Percentiles rank a stretch among this genome's conserved stretches.
These are phyloP conservation scores for Propithecus deckenii DNA, from an alignment of 2,797 vertebrate genomes.

Conservation along the genomic window DNA sequence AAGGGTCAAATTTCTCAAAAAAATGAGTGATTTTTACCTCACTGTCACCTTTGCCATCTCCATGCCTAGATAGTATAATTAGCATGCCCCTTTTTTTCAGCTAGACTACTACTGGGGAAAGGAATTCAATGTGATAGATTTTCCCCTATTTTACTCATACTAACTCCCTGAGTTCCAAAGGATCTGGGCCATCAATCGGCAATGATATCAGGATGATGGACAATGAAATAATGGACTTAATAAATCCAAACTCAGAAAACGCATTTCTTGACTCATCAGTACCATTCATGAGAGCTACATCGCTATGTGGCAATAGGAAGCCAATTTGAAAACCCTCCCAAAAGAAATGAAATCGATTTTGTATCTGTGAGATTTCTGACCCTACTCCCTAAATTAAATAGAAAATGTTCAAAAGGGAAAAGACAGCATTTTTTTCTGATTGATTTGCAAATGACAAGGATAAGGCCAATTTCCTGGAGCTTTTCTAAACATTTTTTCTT, in stretches of 20 bases:
- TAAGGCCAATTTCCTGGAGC: not conserved
- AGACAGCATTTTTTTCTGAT: not conserved
- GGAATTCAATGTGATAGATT: not conserved
- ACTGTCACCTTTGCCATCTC: not conserved
- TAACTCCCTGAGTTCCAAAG: not conserved
- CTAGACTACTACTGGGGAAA: not conserved
- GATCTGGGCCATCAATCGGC: not conserved
- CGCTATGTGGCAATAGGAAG: not conserved
- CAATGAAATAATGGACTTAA: not conserved
- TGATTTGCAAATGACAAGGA: not conserved
- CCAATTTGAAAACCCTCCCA: not conserved
- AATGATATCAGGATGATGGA: not conserved
- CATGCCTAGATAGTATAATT: not conserved
- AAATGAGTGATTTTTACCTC: not conserved
- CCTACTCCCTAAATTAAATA: not conserved
- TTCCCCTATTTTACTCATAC: not conserved
- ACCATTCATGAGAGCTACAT: not conserved
- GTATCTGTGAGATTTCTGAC: not conserved
- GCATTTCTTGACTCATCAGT: not conserved
- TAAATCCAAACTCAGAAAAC: not conserved
- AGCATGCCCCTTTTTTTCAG: not conserved
- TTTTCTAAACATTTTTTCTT: not conserved
- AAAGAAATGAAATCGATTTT: not conserved
- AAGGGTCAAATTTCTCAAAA: not conserved
- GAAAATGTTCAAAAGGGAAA: not conserved